Evolutionary conservation across 1,140 invertebrate species (phyloP).

Genomic region (Saccostrea glomerata): DNA sequence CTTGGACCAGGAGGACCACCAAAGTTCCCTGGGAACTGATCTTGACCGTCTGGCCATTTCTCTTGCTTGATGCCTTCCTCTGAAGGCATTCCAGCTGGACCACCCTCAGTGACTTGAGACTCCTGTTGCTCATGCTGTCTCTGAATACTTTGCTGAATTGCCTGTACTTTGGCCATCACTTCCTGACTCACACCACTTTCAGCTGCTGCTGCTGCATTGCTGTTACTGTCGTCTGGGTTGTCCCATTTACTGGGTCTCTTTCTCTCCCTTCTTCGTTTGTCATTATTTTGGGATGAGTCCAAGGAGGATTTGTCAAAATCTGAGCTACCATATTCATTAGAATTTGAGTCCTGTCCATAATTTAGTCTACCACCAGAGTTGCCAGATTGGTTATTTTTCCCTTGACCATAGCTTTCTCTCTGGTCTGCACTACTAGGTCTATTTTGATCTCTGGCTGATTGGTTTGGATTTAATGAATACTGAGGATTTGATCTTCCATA

Average conservation of each 20-base stretch:
- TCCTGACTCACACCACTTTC: conserved; percentile 59
- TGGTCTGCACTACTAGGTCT: conserved; percentile 11
- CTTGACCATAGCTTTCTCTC: conserved; percentile 20
- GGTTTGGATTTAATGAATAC: background rate
- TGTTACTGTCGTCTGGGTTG: conserved; percentile 54
- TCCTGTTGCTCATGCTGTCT: conserved; percentile 36
- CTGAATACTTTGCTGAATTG: conserved; percentile 44
- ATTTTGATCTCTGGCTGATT: background rate
- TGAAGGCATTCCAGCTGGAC: background rate
- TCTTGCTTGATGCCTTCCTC: conserved; percentile 22
- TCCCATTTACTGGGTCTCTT: conserved; percentile 68
- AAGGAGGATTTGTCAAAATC: background rate
- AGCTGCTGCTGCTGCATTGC: conserved; percentile 48
- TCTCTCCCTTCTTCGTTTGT: conserved; percentile 62
- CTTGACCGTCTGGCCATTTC: conserved; percentile 32
- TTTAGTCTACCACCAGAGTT: background rate
- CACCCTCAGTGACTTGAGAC: conserved; percentile 10
- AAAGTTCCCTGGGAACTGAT: conserved; percentile 47
- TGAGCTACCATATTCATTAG: conserved; percentile 40
- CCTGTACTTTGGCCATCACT: conserved; percentile 45
- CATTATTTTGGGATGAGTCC: conserved; percentile 43
- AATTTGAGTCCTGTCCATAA: conserved; percentile 41
- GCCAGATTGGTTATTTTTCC: conserved; percentile 23
- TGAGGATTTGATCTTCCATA: conserved; percentile 9
- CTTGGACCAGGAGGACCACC: conserved; percentile 39